Percentiles rank a stretch among this genome's conserved stretches.
Evolutionary conservation across 2,113 vertebrate species (phyloP).

Genomic region (Malurus elegans): DNA sequence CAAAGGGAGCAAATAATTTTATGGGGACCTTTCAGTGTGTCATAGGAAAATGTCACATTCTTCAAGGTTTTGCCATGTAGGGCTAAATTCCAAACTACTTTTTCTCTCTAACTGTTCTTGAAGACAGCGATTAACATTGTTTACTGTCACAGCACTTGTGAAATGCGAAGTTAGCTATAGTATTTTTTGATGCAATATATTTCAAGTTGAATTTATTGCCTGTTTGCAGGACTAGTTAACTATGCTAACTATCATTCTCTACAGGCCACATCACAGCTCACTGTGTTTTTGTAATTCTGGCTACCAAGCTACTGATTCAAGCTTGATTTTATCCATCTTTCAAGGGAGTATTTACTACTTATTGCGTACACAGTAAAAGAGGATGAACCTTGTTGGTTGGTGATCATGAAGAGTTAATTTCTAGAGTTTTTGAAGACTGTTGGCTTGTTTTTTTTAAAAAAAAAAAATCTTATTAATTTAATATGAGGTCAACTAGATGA

Average conservation of each 20-base stretch:
- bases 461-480: neutral
- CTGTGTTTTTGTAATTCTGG: neutral
- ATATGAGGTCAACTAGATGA: neutral
- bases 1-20: neutral
- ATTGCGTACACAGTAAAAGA: neutral
- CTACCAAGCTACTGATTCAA: neutral
- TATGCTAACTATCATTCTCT: neutral
- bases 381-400: neutral
- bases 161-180: neutral
- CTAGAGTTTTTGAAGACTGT: neutral
- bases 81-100: neutral
- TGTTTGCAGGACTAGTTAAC: neutral
- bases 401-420: neutral
- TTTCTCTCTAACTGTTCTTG: neutral
- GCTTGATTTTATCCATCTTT: neutral
- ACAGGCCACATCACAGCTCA: accelerated
- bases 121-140: neutral
- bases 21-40: neutral
- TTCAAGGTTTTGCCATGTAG: neutral
- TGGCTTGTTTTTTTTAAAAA: neutral
- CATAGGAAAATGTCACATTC: neutral
- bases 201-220: neutral
- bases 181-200: neutral
- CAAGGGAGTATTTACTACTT: neutral
- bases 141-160: neutral